Conservation (phyloP, 2,113 vertebrate genomes). For the Athene cunicularia region DNA sequence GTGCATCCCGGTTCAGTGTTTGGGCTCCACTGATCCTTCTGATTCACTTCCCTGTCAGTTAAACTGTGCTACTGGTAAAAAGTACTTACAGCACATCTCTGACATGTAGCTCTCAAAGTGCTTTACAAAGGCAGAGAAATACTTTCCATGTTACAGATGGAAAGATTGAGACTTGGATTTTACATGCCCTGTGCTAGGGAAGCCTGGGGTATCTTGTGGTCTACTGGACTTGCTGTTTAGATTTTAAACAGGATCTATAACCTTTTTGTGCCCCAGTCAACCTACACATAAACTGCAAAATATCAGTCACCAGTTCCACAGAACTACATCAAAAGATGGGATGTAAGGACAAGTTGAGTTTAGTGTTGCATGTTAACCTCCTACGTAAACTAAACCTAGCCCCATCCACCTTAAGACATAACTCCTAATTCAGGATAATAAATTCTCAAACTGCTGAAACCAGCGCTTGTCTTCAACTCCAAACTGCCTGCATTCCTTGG, state of each 20-base stretch:
- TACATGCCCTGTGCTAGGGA: accelerated
- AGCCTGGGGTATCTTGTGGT: not conserved
- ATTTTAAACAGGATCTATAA: not conserved
- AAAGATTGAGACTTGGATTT: not conserved
- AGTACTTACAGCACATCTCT: not conserved
- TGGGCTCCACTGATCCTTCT: not conserved
- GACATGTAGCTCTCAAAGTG: not conserved
- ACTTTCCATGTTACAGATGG: not conserved
- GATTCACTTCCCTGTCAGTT: not conserved
- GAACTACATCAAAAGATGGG: not conserved
- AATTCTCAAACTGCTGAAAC: not conserved
- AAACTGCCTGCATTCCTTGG: not conserved
- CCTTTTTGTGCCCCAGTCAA: not conserved
- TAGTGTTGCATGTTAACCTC: not conserved
- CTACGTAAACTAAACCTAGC: not conserved
- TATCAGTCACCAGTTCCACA: not conserved
- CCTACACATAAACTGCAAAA: not conserved
- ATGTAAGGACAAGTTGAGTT: not conserved
- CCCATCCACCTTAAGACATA: not conserved
- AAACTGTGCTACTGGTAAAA: not conserved
- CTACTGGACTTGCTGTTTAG: not conserved
- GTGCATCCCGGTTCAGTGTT: not conserved
- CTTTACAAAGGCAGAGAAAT: not conserved
- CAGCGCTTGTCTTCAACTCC: not conserved
- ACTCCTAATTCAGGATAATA: not conserved